phyloP scores from a whole-genome alignment of 2,113 vertebrate species.

The Arizona elegans region DNA sequence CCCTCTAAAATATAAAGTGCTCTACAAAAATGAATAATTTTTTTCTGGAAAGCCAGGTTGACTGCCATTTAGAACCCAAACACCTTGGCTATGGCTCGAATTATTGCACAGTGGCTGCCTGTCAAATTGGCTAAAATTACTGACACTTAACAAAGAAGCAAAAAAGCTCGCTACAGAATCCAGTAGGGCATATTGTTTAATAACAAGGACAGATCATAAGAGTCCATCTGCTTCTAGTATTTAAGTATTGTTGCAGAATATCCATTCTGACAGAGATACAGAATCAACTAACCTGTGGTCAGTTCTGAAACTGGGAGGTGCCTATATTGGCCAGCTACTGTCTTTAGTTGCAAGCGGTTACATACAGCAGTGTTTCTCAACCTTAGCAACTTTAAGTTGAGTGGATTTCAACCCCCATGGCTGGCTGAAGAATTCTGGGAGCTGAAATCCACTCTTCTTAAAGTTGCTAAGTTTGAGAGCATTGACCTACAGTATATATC shows the following conservation, averaged over 20 bases:
- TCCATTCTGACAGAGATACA: background rate
- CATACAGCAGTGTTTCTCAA: background rate
- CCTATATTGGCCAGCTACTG: background rate
- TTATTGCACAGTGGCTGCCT: background rate
- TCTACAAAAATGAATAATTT: background rate
- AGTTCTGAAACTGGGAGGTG: background rate
- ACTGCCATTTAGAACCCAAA: accelerated
- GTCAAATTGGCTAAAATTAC: background rate
- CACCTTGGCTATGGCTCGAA: accelerated
- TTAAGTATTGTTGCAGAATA: slow-evolving; percentile 1
- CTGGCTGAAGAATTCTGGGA: background rate
- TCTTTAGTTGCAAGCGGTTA: background rate
- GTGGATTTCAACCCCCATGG: background rate
- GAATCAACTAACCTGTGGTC: background rate
- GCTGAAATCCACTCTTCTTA: background rate
- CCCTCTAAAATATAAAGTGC: background rate
- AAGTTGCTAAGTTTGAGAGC: background rate
- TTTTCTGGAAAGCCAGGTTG: background rate
- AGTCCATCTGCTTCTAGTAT: background rate
- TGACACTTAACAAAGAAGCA: background rate
- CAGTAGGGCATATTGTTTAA: background rate
- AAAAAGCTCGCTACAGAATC: background rate
- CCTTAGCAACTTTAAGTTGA: background rate
- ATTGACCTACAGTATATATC: background rate
- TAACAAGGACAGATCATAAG: background rate